Conservation (phyloP, 1,140 invertebrate species). For the Berghia stephanieae region DNA sequence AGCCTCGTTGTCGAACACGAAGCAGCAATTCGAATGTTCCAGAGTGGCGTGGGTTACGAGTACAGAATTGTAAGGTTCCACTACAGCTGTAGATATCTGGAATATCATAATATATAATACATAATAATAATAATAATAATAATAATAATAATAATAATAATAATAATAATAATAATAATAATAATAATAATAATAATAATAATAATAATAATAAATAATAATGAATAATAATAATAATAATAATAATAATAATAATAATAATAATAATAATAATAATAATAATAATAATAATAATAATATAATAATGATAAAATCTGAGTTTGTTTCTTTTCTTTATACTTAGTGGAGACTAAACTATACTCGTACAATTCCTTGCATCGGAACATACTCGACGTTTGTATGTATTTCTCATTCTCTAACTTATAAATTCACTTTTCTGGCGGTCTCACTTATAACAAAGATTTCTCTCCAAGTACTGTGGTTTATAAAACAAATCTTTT, state of each 20-base stretch:
- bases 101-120: too few relatives aligned
- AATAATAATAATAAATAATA: not conserved
- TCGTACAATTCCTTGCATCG: conserved; percentile 41
- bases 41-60: conserved; percentile 46
- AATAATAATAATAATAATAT: not conserved
- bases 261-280: not conserved
- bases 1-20: conserved; percentile 28
- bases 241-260: not conserved
- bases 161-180: conserved; percentile 4
- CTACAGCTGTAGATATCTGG: conserved; percentile 53
- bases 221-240: too few relatives aligned
- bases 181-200: not conserved
- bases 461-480: conserved; percentile 53
- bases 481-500: conserved; percentile 56
- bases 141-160: conserved; percentile 4
- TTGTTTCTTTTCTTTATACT: not conserved
- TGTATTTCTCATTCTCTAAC: too few relatives aligned
- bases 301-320: not conserved
- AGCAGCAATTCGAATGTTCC: conserved; percentile 51
- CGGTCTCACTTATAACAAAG: too few relatives aligned
- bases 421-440: too few relatives aligned
- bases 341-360: conserved; percentile 43
- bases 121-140: conserved; percentile 4
- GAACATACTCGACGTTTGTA: conserved; percentile 51
- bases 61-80: conserved; percentile 58